Evolutionary conservation across 2,113 vertebrate genomes (phyloP), one percentile per base, ranked within the genome.

Genomic region (Vulpes lagopus): DNA sequence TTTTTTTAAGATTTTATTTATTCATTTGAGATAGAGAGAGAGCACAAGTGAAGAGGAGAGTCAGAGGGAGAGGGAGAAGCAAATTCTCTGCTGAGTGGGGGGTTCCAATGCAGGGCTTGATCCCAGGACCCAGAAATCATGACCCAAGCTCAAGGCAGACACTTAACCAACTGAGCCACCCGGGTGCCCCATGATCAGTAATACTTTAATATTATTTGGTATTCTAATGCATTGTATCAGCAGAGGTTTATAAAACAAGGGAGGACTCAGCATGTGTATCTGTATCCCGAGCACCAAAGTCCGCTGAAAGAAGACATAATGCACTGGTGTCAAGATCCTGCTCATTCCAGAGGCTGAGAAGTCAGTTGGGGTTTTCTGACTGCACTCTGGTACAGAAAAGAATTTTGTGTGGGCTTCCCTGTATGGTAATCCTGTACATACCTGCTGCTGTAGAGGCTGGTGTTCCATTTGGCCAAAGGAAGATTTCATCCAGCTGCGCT

Each of bases 151-250:
- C 43, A 43, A 43, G 43, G 43, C 43, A 43, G 43, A 43, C 43
- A 43, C 43, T 43, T 43, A 43, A 43, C 43, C 43, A 43, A 43
- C 43, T 43, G 43, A 43, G 43, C 43, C 43, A 43, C 43, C 43
- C 43, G 43, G 43, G 43, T 43, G 43, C 43, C 43, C 43, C 43
- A 43, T 43, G 43, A 89, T 83, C 32, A 49, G 80, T 76, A 93
- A 59, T 79, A 49, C 32, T 93, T 86, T 83, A 43, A 27, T 87
- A 62, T 85, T 78, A 38, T 94, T 94, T 80, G 23, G n/a, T 80
- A 71, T 84, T 76, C 53, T 93, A n/a, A 53, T 23, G 8, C 49
- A 64, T 27, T 65, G 30, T 60, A 65, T n/a, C 80, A 76, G 57
- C 43, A 78, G 65, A 85, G 8, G 43, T 90, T 80, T 88, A 80